These are phyloP conservation scores for Hemitrygon akajei DNA, from an alignment of 2,797 vertebrate species.

Conservation along the genomic window DNA sequence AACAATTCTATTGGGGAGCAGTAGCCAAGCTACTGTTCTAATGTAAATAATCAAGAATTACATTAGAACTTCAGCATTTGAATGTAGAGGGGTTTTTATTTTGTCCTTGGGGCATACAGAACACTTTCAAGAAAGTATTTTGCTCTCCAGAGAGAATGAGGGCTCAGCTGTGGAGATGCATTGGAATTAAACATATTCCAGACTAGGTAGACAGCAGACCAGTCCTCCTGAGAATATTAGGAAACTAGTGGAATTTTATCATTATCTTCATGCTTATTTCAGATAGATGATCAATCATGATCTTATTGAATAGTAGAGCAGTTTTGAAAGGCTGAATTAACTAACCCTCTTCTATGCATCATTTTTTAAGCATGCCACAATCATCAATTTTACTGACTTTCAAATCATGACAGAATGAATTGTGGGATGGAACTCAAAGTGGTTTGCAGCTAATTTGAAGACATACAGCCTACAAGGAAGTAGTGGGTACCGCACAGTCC, in stretches of 20 bases:
- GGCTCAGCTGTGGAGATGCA: neutral
- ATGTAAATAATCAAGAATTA: neutral
- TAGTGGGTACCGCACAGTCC: too few relatives aligned
- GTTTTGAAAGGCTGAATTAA: too few relatives aligned
- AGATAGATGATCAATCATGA: too few relatives aligned
- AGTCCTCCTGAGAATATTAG: neutral
- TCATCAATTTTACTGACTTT: neutral
- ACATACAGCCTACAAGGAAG: too few relatives aligned
- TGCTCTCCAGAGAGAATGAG: neutral
- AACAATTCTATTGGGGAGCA: neutral
- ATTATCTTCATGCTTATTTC: neutral
- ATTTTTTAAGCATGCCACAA: neutral
- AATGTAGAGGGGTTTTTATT: neutral
- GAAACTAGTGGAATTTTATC: neutral
- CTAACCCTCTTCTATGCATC: too few relatives aligned
- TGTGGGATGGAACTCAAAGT: too few relatives aligned
- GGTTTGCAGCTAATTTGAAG: too few relatives aligned
- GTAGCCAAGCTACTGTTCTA: neutral
- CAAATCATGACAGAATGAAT: too few relatives aligned
- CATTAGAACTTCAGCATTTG: neutral
- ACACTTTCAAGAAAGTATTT: neutral
- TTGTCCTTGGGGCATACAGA: neutral
- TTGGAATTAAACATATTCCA: neutral
- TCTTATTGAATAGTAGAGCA: too few relatives aligned
- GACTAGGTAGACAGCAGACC: neutral